Evolutionary conservation across 2,888 invertebrate species (phyloP), one percentile per base, ranked within the genome.

Genomic region (Antheraea yamamai): DNA sequence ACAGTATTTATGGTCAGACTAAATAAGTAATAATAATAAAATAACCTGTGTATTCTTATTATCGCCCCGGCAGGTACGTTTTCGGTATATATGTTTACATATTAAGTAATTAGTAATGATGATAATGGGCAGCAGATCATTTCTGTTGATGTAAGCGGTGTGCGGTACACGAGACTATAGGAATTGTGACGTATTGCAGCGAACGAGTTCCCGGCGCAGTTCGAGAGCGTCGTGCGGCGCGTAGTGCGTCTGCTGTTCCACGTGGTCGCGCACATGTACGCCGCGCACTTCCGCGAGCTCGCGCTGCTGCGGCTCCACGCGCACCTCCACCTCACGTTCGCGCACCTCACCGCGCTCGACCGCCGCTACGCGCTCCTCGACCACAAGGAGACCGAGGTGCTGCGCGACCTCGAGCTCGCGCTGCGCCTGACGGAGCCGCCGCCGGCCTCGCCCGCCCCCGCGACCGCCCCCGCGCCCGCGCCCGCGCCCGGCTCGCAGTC

Each of bases 231-330:
- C 95, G 98, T 99, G 91, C 97, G 98, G 95, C 99, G 99, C 96
- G 98, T 99, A 93, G 96, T 98, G 95, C 97, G 98, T 92, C 97
- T 99, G 95, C 96, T 99, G 96, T 99, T 98, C 96, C 99, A 99
- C 95, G 99, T 99, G 94, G 96, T 99, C 96, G 99, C 99, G 93
- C 99, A 99, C 96, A 96, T 99, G 93, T 99, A 99, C 96, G 98
- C 98, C 92, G 97, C 98, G 95, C 99, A 99, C 96, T 99, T 99
- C 96, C 97, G 98, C 95, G 98, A 99, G 96, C 97, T 99, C 87
- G 97, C 98, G 90, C 96, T 98, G 92, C 96, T 99, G 93, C 97
- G 98, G 85, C 96, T 99, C 91, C 99, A 99, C 95, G 97, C 98
- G 90, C 99, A 99, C 95, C 97, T 99, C 94, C 99, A 99, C 96